phyloP scores from a whole-genome alignment of 2,888 invertebrate species.

The Andrena chrysosceles region DNA sequence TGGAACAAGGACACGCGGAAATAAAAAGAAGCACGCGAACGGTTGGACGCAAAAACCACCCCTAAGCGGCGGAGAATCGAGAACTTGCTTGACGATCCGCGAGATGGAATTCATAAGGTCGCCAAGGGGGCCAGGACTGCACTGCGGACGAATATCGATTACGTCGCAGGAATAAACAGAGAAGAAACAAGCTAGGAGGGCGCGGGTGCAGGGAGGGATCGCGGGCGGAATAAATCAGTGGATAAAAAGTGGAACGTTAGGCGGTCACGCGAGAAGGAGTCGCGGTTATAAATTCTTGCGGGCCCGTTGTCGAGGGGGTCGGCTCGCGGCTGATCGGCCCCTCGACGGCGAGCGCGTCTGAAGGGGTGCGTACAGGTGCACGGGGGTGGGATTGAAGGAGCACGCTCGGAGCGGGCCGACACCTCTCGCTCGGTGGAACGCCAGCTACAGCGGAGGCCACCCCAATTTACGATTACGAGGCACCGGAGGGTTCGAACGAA shows the following conservation, averaged over 20 bases:
- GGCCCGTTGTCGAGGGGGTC: conserved; percentile 3
- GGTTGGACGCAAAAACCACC: too few species aligned
- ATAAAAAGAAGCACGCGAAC: too few species aligned
- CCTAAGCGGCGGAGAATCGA: background rate
- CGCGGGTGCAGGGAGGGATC: background rate
- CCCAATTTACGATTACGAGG: conserved; percentile 77
- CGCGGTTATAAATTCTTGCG: conserved; percentile 31
- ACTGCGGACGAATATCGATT: conserved; percentile 57
- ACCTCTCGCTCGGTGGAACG: conserved; percentile 47
- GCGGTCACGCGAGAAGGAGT: conserved; percentile 42
- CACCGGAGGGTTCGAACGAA: conserved; percentile 67
- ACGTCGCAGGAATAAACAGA: conserved; percentile 28
- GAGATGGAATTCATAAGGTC: conserved; percentile 53
- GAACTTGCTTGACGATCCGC: conserved; percentile 36
- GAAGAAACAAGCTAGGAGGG: conserved; percentile 13
- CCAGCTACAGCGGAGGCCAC: conserved; percentile 54
- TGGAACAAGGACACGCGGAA: too few species aligned
- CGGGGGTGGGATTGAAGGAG: conserved; percentile 41
- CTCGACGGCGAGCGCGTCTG: conserved; percentile 7
- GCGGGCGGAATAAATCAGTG: conserved; percentile 34
- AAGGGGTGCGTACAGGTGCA: conserved; percentile 41
- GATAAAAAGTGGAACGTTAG: conserved; percentile 38
- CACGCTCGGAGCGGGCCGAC: conserved; percentile 34
- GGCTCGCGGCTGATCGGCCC: conserved; percentile 14
- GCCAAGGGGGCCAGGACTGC: conserved; percentile 19